A percentile compares a stretch with the other conserved stretches of the same genome.
Evolutionary conservation across 2,888 invertebrate genomes (phyloP).

Genomic region (Sinhomidia bicolor): DNA sequence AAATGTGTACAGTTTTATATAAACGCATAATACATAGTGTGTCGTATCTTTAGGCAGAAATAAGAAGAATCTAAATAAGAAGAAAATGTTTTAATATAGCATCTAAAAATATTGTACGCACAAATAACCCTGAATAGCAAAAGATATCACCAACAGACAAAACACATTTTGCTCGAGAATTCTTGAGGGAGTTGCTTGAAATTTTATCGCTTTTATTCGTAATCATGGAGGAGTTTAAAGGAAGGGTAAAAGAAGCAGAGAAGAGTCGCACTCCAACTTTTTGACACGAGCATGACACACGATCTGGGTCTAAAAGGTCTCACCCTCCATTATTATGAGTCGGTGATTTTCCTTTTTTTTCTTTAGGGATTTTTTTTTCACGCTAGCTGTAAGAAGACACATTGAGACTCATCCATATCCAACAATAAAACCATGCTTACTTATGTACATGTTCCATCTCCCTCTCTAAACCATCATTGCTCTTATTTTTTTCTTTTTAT

Average conservation of each 20-base stretch:
- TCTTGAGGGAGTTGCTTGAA: conserved; percentile 1
- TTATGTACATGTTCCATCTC: conserved; percentile 15
- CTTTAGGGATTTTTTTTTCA: background rate
- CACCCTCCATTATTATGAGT: conserved; percentile 69
- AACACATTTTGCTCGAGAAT: conserved; percentile 42
- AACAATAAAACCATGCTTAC: conserved; percentile 38
- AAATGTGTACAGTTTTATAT: too few species aligned
- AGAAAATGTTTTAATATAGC: too few species aligned
- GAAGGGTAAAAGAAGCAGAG: conserved; percentile 37
- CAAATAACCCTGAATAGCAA: background rate
- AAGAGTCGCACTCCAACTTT: conserved; percentile 56
- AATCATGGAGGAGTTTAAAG: conserved; percentile 55
- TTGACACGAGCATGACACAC: conserved; percentile 71
- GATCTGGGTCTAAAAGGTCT: conserved; percentile 70
- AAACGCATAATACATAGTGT: too few species aligned
- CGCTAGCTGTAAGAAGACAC: conserved; percentile 28
- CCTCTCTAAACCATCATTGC: conserved; percentile 5
- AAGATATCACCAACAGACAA: background rate
- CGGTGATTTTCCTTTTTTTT: conserved; percentile 53
- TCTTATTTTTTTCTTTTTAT: conserved; percentile 6
- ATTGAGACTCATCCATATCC: conserved; percentile 41
- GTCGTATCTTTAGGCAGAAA: too few species aligned
- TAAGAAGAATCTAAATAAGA: too few species aligned
- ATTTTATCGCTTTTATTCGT: conserved; percentile 56
- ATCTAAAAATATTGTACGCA: background rate